Percentiles rank a stretch among this genome's conserved stretches.
Conservation (phyloP, 2,797 vertebrate genomes). For the Clarias fuscus region DNA sequence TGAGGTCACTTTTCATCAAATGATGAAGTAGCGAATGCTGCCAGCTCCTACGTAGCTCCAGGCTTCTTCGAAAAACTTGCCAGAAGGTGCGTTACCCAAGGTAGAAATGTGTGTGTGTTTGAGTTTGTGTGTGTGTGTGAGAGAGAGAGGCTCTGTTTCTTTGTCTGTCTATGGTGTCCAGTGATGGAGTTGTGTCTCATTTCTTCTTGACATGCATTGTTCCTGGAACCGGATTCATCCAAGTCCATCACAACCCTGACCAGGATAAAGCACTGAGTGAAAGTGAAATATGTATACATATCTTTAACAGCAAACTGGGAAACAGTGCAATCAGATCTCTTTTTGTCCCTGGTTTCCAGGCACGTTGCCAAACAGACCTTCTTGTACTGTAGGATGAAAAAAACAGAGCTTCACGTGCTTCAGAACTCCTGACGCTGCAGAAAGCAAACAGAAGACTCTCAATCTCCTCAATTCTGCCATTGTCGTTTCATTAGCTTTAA, state of each 20-base stretch:
- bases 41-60: not conserved
- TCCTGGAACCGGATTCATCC: not conserved
- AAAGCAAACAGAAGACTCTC: not conserved
- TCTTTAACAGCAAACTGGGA: not conserved
- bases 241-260: not conserved
- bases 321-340: not conserved
- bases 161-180: too few relatives aligned
- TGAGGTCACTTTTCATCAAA: not conserved
- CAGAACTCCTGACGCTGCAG: conserved; percentile 4
- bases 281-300: not conserved
- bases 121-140: not conserved
- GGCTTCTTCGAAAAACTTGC: not conserved
- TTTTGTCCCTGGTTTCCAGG: not conserved
- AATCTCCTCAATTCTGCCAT: conserved; percentile 35
- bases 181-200: not conserved
- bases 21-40: not conserved
- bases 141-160: too few relatives aligned
- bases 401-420: not conserved
- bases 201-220: not conserved
- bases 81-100: not conserved
- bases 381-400: not conserved
- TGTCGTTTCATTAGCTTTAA: conserved; percentile 14
- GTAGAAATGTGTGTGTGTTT: not conserved
- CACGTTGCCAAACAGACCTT: not conserved
- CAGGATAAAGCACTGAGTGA: not conserved